These are phyloP conservation scores for Rhabdornis inornatus DNA, from an alignment of 2,113 vertebrate genomes.

Conservation along the genomic window DNA sequence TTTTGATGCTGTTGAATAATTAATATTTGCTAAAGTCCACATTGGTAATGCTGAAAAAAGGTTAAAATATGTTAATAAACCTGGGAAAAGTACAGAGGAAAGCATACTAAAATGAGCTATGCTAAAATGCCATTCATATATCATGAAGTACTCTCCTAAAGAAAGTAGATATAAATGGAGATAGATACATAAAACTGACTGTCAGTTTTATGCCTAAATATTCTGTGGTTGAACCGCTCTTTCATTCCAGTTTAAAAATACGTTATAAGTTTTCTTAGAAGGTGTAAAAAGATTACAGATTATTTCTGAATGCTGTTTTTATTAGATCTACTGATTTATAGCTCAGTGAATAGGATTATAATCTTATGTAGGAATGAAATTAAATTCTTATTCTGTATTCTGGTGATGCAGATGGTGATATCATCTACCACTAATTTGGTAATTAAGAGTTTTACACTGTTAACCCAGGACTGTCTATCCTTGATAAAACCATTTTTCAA, in stretches of 20 bases:
- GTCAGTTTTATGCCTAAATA: slow-evolving; percentile 6
- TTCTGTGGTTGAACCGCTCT: background rate
- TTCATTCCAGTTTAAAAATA: background rate
- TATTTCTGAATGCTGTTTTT: background rate
- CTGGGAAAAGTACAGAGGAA: slow-evolving; percentile 1
- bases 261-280: background rate
- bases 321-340: background rate
- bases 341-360: background rate
- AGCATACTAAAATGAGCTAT: background rate
- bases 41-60: slow-evolving; percentile 43
- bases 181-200: background rate
- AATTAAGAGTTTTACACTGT: background rate
- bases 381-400: background rate
- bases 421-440: background rate
- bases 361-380: background rate
- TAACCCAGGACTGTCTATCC: background rate
- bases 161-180: background rate
- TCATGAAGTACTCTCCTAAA: background rate
- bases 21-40: slow-evolving; percentile 40
- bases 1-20: slow-evolving; percentile 35
- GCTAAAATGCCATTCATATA: background rate
- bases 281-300: background rate
- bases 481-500: background rate
- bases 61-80: slow-evolving; percentile 56
- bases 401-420: background rate